Percentiles rank a stretch among this genome's conserved stretches.
Evolutionary conservation across 2,888 invertebrate genomes (phyloP).

Genomic region (Andrena praecox): DNA sequence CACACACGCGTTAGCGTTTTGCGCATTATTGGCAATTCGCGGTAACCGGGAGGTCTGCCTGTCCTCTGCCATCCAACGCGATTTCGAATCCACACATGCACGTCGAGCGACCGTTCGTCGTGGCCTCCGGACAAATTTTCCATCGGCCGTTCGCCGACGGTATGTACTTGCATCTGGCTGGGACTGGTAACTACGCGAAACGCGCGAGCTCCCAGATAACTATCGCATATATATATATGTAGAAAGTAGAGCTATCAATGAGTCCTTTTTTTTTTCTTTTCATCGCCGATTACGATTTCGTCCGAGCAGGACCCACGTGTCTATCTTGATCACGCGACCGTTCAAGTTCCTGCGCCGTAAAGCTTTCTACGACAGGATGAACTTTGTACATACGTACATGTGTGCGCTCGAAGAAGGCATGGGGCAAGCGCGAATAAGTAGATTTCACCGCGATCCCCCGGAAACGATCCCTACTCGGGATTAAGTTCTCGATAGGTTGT

Average conservation of each 20-base stretch:
- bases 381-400: no score
- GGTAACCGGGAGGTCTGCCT: background rate
- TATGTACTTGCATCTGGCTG: slow-evolving; percentile 5
- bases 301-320: background rate
- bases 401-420: no score
- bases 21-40: slow-evolving; percentile 33
- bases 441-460: background rate
- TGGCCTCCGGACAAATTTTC: slow-evolving; percentile 52
- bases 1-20: slow-evolving; percentile 17
- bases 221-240: no score
- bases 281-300: background rate
- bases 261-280: background rate
- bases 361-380: no score
- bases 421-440: background rate
- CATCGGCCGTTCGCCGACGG: slow-evolving; percentile 14
- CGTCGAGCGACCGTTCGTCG: background rate
- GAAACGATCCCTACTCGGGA: background rate
- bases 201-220: background rate
- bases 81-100: slow-evolving; percentile 9
- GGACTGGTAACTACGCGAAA: background rate
- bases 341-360: no score
- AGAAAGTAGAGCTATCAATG: background rate
- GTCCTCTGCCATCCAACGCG: background rate
- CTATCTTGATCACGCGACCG: no score
- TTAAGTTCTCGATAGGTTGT: slow-evolving; percentile 7